phyloP scores from a whole-genome alignment of 1,140 invertebrate species.

The Bombus sylvicola region DNA sequence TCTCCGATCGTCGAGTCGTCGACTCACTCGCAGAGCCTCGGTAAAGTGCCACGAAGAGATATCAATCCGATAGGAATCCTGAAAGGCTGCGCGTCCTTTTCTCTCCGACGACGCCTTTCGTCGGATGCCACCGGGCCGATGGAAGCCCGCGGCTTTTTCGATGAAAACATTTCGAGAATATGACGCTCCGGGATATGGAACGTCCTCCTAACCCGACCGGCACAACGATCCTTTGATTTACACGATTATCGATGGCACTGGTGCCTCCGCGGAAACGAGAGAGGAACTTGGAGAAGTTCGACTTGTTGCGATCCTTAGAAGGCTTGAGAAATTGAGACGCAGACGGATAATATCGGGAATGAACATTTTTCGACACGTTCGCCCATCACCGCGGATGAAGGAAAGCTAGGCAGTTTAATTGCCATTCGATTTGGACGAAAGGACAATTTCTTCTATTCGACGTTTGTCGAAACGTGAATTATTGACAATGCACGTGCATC shows the following conservation, averaged over 20 bases:
- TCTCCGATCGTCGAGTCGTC: neutral
- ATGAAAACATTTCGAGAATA: conserved; percentile 32
- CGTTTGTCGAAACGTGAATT: no score
- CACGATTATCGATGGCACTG: neutral
- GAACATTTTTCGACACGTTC: neutral
- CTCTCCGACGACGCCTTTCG: neutral
- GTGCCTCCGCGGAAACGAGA: neutral
- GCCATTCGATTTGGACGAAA: neutral
- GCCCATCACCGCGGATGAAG: no score
- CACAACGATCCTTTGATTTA: neutral
- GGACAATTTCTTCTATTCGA: no score
- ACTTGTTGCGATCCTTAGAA: neutral
- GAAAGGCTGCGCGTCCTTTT: neutral
- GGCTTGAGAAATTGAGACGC: neutral
- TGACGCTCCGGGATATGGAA: conserved; percentile 6
- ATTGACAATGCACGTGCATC: no score
- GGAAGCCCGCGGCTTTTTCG: neutral
- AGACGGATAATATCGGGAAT: neutral
- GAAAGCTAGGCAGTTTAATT: neutral
- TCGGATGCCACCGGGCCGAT: neutral
- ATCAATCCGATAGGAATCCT: conserved; percentile 38
- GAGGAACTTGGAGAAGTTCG: neutral
- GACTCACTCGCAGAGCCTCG: neutral
- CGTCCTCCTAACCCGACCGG: conserved; percentile 4
- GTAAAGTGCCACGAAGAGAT: conserved; percentile 41